Base-by-base conservation (phyloP, 2,797 vertebrate genomes). In the Rhinichthys osculus region DNA sequence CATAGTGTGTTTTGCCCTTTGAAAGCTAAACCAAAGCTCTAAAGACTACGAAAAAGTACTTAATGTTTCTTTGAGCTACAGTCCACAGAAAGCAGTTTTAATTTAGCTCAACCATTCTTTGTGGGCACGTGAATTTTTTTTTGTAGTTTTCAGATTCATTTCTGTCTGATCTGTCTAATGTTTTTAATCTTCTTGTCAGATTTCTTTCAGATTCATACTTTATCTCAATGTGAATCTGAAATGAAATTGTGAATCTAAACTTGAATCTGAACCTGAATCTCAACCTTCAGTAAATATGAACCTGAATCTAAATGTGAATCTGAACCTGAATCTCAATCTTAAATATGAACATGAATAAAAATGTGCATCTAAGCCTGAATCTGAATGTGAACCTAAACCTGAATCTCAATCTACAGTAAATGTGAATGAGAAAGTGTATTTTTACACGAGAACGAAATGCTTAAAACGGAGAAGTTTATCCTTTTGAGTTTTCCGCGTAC, bases 21-120 rank as follows among this genome's bases (percentile, higher is more conserved):
- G 64, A 86, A 70, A 59, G 52, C 27, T 80, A 33, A 66, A 33
- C 17, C 27, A 66, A 71, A 81, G 50, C 33, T 50, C 33, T n/a
- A 38, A 27, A 52, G 21, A 21, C 7, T 38, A 62, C 33, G 1
- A 23, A 54, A 44, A 78, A 70, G 4, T 10, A 33, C n/a, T 30
- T n/a, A 10, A 40, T 67, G 23, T 81, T 11, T 35, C 35, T 10
- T 64, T 50, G 23, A 17, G 14, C 72, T 23, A 30, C 42, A 44
- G 9, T 30, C 38, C 35, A 54, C 42, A 69, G 30, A 38, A 16
- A 16, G 13, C 21, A 9, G 52, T 69, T 69, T 81, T 14, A 50
- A 9, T 17, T 23, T 23, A 38, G 44, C 52, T 69, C 13, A 67
- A 1, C 13, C 44, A 23, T 52, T 66, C 9, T n/a, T 47, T 59